Conservation (phyloP, 2,888 invertebrate species). For the Stenoptilia bipunctidactyla region DNA sequence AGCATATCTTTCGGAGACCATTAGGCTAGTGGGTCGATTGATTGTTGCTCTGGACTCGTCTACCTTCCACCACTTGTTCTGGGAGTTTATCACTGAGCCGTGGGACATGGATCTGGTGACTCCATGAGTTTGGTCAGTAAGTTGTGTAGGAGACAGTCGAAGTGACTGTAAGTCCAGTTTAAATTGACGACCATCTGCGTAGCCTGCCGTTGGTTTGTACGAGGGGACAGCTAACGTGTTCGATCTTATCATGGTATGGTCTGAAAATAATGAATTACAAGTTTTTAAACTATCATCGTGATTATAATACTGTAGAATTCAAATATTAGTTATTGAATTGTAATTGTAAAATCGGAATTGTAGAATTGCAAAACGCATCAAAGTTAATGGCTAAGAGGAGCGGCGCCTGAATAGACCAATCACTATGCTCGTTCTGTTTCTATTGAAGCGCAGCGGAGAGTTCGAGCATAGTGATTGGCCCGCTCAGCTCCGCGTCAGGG, state of each 20-base stretch:
- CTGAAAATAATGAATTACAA: too few species aligned
- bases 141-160: slow-evolving; percentile 48
- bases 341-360: too few species aligned
- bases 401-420: too few species aligned
- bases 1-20: slow-evolving; percentile 67
- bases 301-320: too few species aligned
- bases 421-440: too few species aligned
- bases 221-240: slow-evolving; percentile 64
- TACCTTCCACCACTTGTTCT: slow-evolving; percentile 61
- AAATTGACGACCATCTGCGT: slow-evolving; percentile 41
- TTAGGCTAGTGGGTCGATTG: slow-evolving; percentile 71
- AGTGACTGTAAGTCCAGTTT: slow-evolving; percentile 52
- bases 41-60: slow-evolving; percentile 55
- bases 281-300: too few species aligned
- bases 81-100: slow-evolving; percentile 72
- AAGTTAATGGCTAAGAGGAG: too few species aligned
- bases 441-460: too few species aligned
- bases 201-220: slow-evolving; percentile 54
- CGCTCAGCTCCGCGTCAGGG: too few species aligned
- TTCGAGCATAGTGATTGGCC: too few species aligned
- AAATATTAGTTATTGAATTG: too few species aligned
- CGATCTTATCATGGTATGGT: slow-evolving; percentile 64
- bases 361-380: too few species aligned
- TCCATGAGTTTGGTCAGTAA: slow-evolving; percentile 50
- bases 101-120: slow-evolving; percentile 75